Base-by-base conservation (phyloP, 2,888 invertebrate species). In the Cerastis rubricosa region DNA sequence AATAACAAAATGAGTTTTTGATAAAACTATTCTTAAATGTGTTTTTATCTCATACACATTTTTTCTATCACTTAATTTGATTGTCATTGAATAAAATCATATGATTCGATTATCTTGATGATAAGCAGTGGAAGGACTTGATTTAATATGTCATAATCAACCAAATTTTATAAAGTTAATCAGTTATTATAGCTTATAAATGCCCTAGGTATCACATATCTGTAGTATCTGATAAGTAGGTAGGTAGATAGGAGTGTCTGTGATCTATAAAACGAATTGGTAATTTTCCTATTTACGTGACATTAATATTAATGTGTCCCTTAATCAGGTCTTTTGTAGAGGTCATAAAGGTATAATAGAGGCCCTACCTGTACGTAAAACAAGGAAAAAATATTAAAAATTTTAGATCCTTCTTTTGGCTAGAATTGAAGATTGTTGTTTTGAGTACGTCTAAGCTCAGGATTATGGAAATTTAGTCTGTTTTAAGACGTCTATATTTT, bases 121-220 rank as follows among this genome's bases (percentile, higher is more conserved):
- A 71, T 76, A 70, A 43, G 12, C 11, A 51, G 47, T 69, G 45
- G 40, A 59, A 47, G n/a, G n/a, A 54, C 59, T 80, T 81, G 64
- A 69, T 81, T 45, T 51, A 47, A 47, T 79, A 57, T 51, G 67
- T 75, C 57, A 59, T 65, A 68, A 81, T 75, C 35, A n/a, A 43
- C 29, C 11, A 75, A 43, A 57, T 12, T 14, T 47, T 22, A 35
- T 47, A 64, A 64, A 4, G 66, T 61, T 82, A 61, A 66, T 54
- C 22, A 22, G 66, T 22, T 76, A 54, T 14, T 65, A 45, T 59
- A 2, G 6, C 14, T 43, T 17, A 65, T 45, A 65, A 59, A 76
- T 25, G 69, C 47, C 47, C n/a, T 59, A 35, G 49, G 8, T n/a
- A 67, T 61, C 47, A 68, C 43, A 61, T 49, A 76, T 51, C 35